phyloP scores from a whole-genome alignment of 1,140 invertebrate genomes.

The Druon quercuslanigerum region DNA sequence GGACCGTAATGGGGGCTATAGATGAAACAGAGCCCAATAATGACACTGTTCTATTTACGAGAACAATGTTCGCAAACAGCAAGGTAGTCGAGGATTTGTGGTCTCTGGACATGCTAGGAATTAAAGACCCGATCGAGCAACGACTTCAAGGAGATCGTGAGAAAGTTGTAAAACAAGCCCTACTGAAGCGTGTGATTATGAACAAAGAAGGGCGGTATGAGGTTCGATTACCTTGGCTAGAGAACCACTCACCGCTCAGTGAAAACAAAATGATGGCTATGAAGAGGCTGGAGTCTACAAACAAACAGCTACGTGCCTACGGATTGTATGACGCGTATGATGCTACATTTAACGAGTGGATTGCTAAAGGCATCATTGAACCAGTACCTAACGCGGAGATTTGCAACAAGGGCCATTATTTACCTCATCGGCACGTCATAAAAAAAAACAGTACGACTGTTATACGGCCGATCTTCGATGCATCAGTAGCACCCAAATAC shows the following conservation, averaged over 20 bases:
- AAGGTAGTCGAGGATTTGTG: no score
- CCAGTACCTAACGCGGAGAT: neutral
- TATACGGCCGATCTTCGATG: conserved; percentile 49
- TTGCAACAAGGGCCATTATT: no score
- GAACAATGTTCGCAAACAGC: neutral
- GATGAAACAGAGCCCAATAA: conserved; percentile 34
- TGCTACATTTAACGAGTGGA: conserved; percentile 41
- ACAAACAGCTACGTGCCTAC: neutral
- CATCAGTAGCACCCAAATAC: conserved; percentile 1
- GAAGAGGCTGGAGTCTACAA: no score
- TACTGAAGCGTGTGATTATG: conserved; percentile 21
- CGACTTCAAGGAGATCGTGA: neutral
- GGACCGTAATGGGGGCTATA: conserved; percentile 36
- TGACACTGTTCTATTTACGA: no score
- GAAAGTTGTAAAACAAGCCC: conserved; percentile 51
- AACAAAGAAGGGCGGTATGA: no score
- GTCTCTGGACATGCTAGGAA: no score
- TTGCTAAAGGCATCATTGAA: conserved; percentile 39
- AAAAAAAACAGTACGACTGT: conserved; percentile 43
- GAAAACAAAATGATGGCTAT: no score
- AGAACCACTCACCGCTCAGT: no score
- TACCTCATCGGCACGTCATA: conserved; percentile 48
- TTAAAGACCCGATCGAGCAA: no score
- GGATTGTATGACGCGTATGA: conserved; percentile 37
- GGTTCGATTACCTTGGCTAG: conserved; percentile 52